Evolutionary conservation across 1,140 invertebrate species (phyloP), one percentile per base, ranked within the genome.

Genomic region (Cyrtorhinus lividipennis): DNA sequence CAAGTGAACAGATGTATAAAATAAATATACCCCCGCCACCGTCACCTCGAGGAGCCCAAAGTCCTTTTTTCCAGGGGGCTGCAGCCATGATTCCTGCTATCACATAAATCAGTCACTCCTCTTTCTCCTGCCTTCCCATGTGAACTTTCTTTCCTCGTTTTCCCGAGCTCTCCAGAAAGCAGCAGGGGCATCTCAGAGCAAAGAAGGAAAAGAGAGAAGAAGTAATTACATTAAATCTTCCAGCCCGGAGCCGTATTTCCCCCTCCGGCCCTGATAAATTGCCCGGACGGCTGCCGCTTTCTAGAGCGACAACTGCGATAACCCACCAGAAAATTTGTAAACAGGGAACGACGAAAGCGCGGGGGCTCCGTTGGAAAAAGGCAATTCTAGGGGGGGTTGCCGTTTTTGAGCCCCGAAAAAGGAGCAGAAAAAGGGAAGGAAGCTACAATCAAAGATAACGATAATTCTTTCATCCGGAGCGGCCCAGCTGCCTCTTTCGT

Each of bases 1-100:
- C 60, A 63, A 62, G 64, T 59, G 66, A 65, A 67, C 66, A 67
- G 66, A 67, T 67, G 66, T 67, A 67, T 67, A 67, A 67, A 67
- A 67, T 67, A 67, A 67, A 67, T 67, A 67, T 67, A 62, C 65
- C 62, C 62, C 59, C 38, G 48, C 58, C 65, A 60, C 59, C 66
- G 56, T 65, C 62, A 66, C 62, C 65, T 65, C 62, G 62, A 62
- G 2, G 10, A 13, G 13, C n/a, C 27, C 27, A 8, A n/a, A n/a
- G 24, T 59, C 58, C 3, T 24, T 59, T 59, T 22, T 12, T 30
- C 23, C 58, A 27, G n/a, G n/a, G n/a, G n/a, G n/a, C 58, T 59
- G 27, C 24, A 59, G 58, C 58, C 58, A 30, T 59, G 58, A 59
- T 59, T 59, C 58, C 58, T 30, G 58, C 24, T 63, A 67, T 67